phyloP scores from a whole-genome alignment of 2,888 invertebrate genomes.

The Odontocerum albicorne region DNA sequence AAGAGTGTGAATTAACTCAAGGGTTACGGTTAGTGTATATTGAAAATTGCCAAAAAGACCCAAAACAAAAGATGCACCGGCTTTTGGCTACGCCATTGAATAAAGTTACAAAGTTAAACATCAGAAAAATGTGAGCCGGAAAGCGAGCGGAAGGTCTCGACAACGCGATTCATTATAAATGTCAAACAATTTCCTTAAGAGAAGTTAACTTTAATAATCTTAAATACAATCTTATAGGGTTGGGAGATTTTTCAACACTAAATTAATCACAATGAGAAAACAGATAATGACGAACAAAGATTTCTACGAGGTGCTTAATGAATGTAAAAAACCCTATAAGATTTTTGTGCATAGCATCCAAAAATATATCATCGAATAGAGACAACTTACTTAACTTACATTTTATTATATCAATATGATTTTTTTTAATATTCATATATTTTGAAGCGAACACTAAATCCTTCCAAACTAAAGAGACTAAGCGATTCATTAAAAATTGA shows the following conservation, averaged over 20 bases:
- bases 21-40: too few species aligned
- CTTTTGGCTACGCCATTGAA: too few species aligned
- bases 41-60: too few species aligned
- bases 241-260: neutral
- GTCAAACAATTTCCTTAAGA: neutral
- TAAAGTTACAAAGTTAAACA: too few species aligned
- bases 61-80: too few species aligned
- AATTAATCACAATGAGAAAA: neutral
- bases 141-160: neutral
- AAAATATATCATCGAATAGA: slow-evolving; percentile 36
- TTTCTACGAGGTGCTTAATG: slow-evolving; percentile 6
- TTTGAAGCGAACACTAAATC: slow-evolving; percentile 35
- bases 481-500: slow-evolving; percentile 30
- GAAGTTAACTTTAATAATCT: too few species aligned
- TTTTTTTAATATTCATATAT: slow-evolving; percentile 24
- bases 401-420: slow-evolving; percentile 32
- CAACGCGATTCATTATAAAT: neutral
- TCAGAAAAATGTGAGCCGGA: too few species aligned
- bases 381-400: slow-evolving; percentile 34
- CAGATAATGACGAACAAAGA: neutral
- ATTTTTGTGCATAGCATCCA: slow-evolving; percentile 34
- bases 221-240: too few species aligned
- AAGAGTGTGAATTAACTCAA: too few species aligned
- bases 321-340: slow-evolving; percentile 6
- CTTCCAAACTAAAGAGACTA: slow-evolving; percentile 33